These are phyloP conservation scores for Drosophila nr. medialis DNA, from an alignment of 2,888 invertebrate genomes.

Conservation along the genomic window DNA sequence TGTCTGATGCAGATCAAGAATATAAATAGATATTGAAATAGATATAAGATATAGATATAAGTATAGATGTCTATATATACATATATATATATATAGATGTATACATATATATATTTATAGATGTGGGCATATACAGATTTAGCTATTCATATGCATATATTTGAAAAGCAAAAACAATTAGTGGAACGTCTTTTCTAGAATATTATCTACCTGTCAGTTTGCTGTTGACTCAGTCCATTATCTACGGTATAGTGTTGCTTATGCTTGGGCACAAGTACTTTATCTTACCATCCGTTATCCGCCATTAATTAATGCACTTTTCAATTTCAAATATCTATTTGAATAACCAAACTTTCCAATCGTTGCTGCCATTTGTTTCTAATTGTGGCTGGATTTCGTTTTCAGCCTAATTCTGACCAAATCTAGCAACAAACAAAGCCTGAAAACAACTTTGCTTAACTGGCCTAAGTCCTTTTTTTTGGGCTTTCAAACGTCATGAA, in stretches of 20 bases:
- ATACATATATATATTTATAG: neutral
- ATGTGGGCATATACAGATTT: neutral
- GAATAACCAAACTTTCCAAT: neutral
- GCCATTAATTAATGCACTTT: too few relatives aligned
- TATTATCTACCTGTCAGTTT: neutral
- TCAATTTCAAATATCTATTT: too few relatives aligned
- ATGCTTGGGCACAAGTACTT: too few relatives aligned
- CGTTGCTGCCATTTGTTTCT: neutral
- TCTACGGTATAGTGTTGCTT: too few relatives aligned
- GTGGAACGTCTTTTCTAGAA: neutral
- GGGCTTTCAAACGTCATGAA: neutral
- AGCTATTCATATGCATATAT: neutral
- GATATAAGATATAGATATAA: neutral
- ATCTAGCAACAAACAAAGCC: neutral
- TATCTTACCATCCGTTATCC: too few relatives aligned
- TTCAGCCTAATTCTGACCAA: neutral
- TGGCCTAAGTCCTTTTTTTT: neutral
- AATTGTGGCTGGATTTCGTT: neutral
- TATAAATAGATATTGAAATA: neutral
- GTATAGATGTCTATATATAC: neutral
- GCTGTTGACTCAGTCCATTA: neutral
- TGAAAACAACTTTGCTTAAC: neutral
- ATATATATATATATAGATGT: neutral
- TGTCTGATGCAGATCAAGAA: neutral
- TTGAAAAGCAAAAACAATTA: neutral